Conservation (phyloP, 2,797 vertebrate genomes). For the Pampus argenteus region DNA sequence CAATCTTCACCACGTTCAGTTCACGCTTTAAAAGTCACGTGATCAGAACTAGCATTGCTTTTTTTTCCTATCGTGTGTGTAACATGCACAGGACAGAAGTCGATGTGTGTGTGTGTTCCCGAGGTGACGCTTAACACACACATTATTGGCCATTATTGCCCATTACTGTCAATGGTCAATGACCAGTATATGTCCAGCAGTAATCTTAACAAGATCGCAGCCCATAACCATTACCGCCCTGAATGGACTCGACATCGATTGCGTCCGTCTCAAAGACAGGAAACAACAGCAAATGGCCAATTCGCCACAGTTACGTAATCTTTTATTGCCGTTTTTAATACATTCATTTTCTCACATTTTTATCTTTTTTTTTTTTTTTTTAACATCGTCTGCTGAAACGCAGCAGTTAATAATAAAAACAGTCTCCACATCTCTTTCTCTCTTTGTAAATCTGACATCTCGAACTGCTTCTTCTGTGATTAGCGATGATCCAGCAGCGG, state of each 20-base stretch:
- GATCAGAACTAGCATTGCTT: slow-evolving; percentile 66
- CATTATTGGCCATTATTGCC: slow-evolving; percentile 68
- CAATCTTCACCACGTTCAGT: background rate
- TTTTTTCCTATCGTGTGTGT: slow-evolving; percentile 21
- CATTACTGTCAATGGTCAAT: slow-evolving; percentile 72
- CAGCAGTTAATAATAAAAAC: slow-evolving; percentile 11
- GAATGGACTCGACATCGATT: slow-evolving; percentile 50
- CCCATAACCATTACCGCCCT: slow-evolving; percentile 38
- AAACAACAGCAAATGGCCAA: slow-evolving; percentile 37
- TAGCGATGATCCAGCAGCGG: background rate
- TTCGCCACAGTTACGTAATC: slow-evolving; percentile 14
- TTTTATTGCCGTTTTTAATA: slow-evolving; percentile 31
- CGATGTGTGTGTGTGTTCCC: slow-evolving; percentile 65
- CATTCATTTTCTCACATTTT: background rate
- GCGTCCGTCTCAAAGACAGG: slow-evolving; percentile 43
- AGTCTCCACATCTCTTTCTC: background rate
- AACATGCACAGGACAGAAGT: slow-evolving; percentile 35
- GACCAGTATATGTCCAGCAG: slow-evolving; percentile 61
- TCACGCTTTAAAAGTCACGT: background rate
- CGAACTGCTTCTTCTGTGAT: background rate
- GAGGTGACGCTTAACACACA: slow-evolving; percentile 63
- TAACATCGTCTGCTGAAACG: background rate
- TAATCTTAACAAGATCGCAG: slow-evolving; percentile 68
- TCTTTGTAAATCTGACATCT: background rate
- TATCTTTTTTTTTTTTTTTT: background rate